Evolutionary conservation across 2,888 invertebrate genomes (phyloP).

Genomic region (Thysanoteuthis rhombus): DNA sequence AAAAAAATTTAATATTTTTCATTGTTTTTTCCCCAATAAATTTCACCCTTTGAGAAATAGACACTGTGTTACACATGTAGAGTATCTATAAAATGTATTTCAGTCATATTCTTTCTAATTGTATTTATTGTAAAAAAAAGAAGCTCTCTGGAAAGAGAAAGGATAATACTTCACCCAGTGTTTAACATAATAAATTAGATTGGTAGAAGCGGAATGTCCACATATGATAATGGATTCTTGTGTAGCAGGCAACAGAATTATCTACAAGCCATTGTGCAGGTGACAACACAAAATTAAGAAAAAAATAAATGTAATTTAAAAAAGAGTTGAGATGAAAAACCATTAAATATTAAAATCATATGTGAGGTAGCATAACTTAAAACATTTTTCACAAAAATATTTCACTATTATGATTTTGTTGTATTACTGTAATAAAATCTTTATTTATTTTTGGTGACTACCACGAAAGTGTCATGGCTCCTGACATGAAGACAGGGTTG

Average conservation of each 20-base stretch:
- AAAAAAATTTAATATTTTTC: not conserved
- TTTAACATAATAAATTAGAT: slow-evolving; percentile 12
- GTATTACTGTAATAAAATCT: not conserved
- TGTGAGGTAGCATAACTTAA: not conserved
- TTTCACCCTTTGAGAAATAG: too few species aligned
- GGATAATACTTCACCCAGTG: not conserved
- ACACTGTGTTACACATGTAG: too few species aligned
- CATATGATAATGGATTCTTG: not conserved
- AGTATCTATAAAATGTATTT: too few species aligned
- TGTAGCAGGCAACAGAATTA: not conserved
- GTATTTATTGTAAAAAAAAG: too few species aligned
- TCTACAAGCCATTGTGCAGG: not conserved
- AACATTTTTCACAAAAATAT: not conserved
- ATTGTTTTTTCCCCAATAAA: too few species aligned
- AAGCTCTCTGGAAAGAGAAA: not conserved
- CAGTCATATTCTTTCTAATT: too few species aligned
- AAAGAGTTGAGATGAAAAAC: not conserved
- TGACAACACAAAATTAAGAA: not conserved
- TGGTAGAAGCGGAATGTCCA: not conserved
- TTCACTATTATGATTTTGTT: not conserved
- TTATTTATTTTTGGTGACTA: not conserved
- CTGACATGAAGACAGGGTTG: not conserved
- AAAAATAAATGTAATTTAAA: not conserved
- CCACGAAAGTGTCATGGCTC: not conserved
- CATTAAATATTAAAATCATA: not conserved